Conservation (phyloP, 2,888 invertebrate genomes). For the Eulithis prunata region DNA sequence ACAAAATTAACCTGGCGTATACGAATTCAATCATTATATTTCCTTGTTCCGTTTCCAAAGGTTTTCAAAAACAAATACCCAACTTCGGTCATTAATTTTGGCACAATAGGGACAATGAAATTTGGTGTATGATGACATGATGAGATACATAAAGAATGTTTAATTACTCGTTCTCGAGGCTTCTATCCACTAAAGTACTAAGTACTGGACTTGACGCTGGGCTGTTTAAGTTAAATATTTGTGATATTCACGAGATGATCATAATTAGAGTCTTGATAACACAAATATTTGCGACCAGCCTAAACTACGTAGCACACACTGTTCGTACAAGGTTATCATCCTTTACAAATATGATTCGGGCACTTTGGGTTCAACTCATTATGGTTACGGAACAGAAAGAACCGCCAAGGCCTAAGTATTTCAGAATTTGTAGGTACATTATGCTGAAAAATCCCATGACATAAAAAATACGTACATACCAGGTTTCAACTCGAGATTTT, state of each 20-base stretch:
- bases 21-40: neutral
- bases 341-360: conserved; percentile 27
- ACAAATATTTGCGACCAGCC: conserved; percentile 16
- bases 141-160: neutral
- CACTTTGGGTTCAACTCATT: neutral
- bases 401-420: no score
- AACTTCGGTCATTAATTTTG: neutral
- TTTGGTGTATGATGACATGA: no score
- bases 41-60: neutral
- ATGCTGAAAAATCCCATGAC: no score
- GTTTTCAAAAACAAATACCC: neutral
- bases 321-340: conserved; percentile 11
- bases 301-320: conserved; percentile 7
- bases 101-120: neutral
- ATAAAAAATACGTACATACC: no score
- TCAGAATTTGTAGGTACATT: no score
- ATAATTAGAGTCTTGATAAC: conserved; percentile 7
- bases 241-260: neutral
- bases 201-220: no score
- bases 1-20: neutral
- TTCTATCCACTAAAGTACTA: neutral
- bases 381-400: no score
- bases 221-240: neutral
- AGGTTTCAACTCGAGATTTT: no score
- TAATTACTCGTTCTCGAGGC: neutral